Base-by-base conservation (phyloP, 2,113 vertebrate genomes). In the Poecilia latipinna region DNA sequence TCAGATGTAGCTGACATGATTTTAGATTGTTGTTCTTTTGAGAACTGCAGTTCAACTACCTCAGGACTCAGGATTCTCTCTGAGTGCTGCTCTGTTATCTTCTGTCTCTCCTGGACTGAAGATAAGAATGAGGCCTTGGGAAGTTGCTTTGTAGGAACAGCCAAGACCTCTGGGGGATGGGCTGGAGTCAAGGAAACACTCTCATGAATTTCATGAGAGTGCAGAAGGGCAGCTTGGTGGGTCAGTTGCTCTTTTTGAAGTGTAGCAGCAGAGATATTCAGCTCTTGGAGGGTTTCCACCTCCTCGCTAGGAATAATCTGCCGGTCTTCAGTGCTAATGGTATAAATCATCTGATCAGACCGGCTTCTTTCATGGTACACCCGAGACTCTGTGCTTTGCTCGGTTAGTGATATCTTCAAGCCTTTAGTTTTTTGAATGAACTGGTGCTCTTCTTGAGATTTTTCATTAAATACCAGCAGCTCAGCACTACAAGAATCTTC, bases 401-500 rank as follows among this genome's bases (percentile, higher is more conserved):
- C 78, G 1, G 72, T 77, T 73, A 89, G 72, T 0, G 91, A 92
- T 39, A 93, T 86, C 71, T 87, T 92, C 77, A 91, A 80, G 48
- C 70, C 73, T 77, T 87, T 90, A 4, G 83, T 82, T 67, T 85
- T 92, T 51, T 86, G 83, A 10, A 87, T 64, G 7, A 80, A 12
- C 1, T 37, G 68, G 12, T 83, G 72, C n/a, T 92, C 81, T 15
- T 94, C 88, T 37, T 85, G 77, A 31, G 72, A 51, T 11, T 82
- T 28, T 13, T 93, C 90, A 6, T 39, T 73, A 51, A 93, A 65
- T 33, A 96, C 94, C 19, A 91, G 70, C 24, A 98, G 90, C 86
- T 97, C 93, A 39, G 95, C 95, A 4, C 90, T 80, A 80, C 95
- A 95, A 0, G 85, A 86, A 4, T 91, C 91, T 73, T 96, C 92